A percentile compares a stretch with the other conserved stretches of the same genome.
phyloP scores from a whole-genome alignment of 2,797 vertebrate genomes.

The Enteromius anoplus region DNA sequence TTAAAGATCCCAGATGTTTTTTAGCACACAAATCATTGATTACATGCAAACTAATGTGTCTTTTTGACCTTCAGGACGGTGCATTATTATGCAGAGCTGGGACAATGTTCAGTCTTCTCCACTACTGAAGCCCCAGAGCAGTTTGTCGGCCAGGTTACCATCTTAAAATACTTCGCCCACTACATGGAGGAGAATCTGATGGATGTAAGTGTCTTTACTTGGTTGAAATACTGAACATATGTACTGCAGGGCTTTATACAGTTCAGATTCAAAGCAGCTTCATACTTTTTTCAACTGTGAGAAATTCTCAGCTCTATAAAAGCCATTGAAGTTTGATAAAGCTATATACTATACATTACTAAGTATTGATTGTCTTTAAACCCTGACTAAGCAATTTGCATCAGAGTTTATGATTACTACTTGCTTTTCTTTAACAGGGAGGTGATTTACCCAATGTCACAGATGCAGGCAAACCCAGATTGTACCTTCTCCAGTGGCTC shows the following conservation, averaged over 20 bases:
- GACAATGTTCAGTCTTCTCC: conserved; percentile 83
- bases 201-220: conserved; percentile 79
- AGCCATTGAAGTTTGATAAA: neutral
- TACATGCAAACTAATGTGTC: neutral
- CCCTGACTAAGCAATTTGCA: neutral
- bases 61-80: conserved; percentile 77
- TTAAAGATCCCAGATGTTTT: neutral
- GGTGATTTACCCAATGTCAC: conserved; percentile 82
- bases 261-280: neutral
- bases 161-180: conserved; percentile 88
- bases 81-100: conserved; percentile 87
- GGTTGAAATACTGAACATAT: neutral
- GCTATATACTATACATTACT: neutral
- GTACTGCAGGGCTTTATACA: neutral
- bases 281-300: neutral
- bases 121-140: conserved; percentile 82
- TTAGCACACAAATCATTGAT: neutral
- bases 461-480: conserved; percentile 78
- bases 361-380: neutral
- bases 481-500: conserved; percentile 88
- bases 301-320: neutral
- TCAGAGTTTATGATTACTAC: conserved; percentile 1
- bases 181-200: conserved; percentile 92
- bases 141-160: conserved; percentile 85
- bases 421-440: conserved; percentile 68